Conservation (phyloP, 2,797 vertebrate species). For the Graptemys geographica region DNA sequence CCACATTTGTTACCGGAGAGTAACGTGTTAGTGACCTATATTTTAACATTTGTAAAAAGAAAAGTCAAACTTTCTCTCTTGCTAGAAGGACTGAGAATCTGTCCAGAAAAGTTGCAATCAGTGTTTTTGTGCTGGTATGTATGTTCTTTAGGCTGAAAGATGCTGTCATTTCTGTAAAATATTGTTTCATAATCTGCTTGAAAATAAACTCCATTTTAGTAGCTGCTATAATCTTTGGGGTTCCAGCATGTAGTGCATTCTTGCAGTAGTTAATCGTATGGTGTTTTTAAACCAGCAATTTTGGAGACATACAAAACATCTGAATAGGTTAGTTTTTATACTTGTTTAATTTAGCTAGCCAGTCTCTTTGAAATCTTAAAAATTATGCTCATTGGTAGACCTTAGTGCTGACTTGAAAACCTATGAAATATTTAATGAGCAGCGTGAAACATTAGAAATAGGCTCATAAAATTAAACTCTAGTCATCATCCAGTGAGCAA, state of each 20-base stretch:
- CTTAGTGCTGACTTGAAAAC: not conserved
- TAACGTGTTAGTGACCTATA: not conserved
- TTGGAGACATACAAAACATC: not conserved
- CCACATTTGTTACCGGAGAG: not conserved
- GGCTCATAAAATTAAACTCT: not conserved
- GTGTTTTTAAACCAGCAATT: not conserved
- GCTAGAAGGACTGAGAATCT: not conserved
- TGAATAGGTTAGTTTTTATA: not conserved
- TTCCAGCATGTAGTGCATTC: not conserved
- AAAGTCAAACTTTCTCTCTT: not conserved
- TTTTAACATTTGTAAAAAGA: not conserved
- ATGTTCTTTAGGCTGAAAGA: not conserved
- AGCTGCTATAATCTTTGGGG: not conserved
- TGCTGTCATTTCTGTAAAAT: not conserved
- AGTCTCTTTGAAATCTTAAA: not conserved
- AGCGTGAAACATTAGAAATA: not conserved
- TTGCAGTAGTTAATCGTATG: not conserved
- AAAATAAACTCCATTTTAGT: not conserved
- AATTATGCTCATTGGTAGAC: not conserved
- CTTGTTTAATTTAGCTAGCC: not conserved
- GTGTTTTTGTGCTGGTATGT: not conserved
- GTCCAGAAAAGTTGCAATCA: not conserved
- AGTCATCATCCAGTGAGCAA: not conserved
- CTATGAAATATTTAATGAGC: not conserved
- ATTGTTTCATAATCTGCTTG: not conserved